These are phyloP conservation scores for Nyctibius grandis DNA, from an alignment of 2,797 vertebrate genomes.

Conservation along the genomic window DNA sequence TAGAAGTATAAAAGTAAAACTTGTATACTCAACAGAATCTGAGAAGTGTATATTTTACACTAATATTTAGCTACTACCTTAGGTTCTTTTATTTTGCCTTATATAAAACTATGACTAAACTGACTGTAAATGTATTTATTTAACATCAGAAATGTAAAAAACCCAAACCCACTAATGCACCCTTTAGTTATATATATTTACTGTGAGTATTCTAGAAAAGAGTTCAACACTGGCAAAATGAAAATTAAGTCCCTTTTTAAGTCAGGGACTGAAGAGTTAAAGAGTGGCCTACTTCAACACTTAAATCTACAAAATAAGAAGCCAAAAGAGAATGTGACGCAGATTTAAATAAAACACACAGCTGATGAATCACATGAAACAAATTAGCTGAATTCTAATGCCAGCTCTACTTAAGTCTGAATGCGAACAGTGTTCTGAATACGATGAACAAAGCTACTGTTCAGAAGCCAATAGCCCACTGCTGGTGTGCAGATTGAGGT, in stretches of 20 bases:
- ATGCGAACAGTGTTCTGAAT: slow-evolving; percentile 67
- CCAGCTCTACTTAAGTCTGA: slow-evolving; percentile 67
- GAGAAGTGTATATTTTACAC: background rate
- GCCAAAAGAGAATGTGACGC: slow-evolving; percentile 58
- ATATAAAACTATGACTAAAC: background rate
- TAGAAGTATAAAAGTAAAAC: background rate
- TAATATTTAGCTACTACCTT: background rate
- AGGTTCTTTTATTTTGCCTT: background rate
- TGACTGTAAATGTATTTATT: background rate
- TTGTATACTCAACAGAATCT: background rate
- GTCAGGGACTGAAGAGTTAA: slow-evolving; percentile 63
- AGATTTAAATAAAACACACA: slow-evolving; percentile 72
- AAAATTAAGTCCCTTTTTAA: background rate
- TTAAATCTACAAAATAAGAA: slow-evolving; percentile 50
- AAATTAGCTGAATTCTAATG: slow-evolving; percentile 71
- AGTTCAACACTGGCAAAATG: background rate
- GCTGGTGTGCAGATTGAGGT: slow-evolving; percentile 70
- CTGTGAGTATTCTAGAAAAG: background rate
- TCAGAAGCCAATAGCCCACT: slow-evolving; percentile 63
- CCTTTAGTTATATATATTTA: background rate
- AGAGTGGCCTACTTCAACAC: slow-evolving; percentile 57
- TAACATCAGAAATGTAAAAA: background rate
- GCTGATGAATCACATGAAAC: slow-evolving; percentile 79
- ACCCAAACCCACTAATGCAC: fast-evolving
- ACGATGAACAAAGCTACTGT: slow-evolving; percentile 65